Evolutionary conservation across 2,888 invertebrate genomes (phyloP), one percentile per base, ranked within the genome.

Genomic region (Dynastes grantii): DNA sequence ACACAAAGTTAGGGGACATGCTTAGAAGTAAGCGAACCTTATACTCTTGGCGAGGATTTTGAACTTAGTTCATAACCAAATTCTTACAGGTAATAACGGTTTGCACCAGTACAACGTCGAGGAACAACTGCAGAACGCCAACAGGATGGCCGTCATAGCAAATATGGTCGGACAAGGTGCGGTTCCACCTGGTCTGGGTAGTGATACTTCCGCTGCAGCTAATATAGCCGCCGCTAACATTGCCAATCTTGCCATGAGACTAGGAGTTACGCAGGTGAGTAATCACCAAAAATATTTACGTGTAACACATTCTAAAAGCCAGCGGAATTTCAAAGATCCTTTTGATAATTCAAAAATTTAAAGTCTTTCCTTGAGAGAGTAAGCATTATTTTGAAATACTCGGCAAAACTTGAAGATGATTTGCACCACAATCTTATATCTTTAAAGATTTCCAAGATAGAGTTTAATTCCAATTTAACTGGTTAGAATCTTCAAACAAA

Each of bases 181-280:
- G 81, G 92, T 92, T 11, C 91, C 92, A 0, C 88, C 90, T 11
- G 92, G 91, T 79, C 88, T 91, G 0, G 89, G 89, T 29, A 90
- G 90, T 1, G 91, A 92, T 81, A 87, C 90, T 4, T 88, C 88
- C 58, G 87, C 89, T 40, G 90, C 91, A 5, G 91, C 91, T 1
- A 94, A 93, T 8, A 94, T 94, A 6, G 94, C 94, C 2, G 94
- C 93, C 11, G 94, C 94, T 0, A 95, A 94, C 85, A 89, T 95
- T 79, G 95, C 95, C 5, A 94, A 94, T 70, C 82, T 89, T 49
- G 95, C 94, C 1, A 95, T 95, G 94, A 90, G 95, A 81, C 92
- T 94, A 84, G 91, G 90, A 37, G 89, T 89, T 11, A 87, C 88
- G 61, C 88, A 89, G 85, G 89, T 89, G 32, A 63, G 11, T 22